Percentiles rank a stretch among this genome's conserved stretches.
Conservation (phyloP, 1,140 invertebrate species). For the Andricus grossulariae region DNA sequence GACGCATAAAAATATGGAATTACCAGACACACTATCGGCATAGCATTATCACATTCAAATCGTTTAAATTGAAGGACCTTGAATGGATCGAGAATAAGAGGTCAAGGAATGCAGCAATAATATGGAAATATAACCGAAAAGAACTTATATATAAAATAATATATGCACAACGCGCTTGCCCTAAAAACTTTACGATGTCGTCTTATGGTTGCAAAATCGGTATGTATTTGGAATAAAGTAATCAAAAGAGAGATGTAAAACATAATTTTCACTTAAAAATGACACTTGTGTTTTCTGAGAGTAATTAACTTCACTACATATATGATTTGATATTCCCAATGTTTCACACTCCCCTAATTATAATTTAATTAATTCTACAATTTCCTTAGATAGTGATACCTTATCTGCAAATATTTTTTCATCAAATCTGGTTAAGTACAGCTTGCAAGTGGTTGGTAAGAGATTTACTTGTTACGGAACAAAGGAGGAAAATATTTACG, state of each 20-base stretch:
- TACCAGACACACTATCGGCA: background rate
- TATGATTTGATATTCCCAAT: background rate
- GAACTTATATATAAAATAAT: slow-evolving; percentile 3
- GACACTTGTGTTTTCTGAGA: background rate
- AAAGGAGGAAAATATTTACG: background rate
- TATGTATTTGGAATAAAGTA: background rate
- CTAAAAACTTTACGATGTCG: background rate
- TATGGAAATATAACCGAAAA: slow-evolving; percentile 6
- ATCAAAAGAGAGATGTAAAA: background rate
- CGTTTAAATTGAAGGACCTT: slow-evolving; percentile 13
- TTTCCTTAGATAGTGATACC: slow-evolving; percentile 12
- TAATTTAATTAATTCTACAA: slow-evolving; percentile 12
- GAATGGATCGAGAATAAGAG: slow-evolving; percentile 33
- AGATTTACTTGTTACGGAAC: background rate
- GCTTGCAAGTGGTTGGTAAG: background rate
- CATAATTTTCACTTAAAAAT: background rate
- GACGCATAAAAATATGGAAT: background rate
- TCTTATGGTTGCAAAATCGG: background rate
- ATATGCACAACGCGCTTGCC: background rate
- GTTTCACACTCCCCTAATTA: background rate
- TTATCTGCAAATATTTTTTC: slow-evolving; percentile 4
- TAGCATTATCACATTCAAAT: background rate
- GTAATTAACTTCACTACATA: background rate
- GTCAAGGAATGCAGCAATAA: slow-evolving; percentile 40
- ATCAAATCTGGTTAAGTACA: background rate